Evolutionary conservation across 2,113 vertebrate species (phyloP), one percentile per base, ranked within the genome.

Genomic region (Cephalopholis sonnerati): DNA sequence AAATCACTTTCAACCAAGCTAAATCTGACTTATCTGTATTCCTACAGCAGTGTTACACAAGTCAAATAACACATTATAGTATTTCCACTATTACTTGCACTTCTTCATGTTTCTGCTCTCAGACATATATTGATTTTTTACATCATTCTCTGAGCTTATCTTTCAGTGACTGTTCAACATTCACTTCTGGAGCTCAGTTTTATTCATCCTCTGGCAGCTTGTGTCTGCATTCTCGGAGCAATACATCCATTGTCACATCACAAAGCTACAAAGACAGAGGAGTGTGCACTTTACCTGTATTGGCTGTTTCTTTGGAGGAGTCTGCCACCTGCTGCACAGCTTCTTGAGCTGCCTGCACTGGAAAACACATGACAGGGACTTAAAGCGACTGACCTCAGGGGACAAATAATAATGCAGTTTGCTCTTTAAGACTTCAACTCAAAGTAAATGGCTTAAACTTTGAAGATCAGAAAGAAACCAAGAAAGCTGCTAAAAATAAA

Each of bases 241-340:
- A 36, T 24, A 7, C 3, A 24, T 16, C 9, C 7, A 24, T 53
- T 54, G 13, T 36, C 5, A 71, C 11, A 46, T 32, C 3, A 22
- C 29, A 5, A 74, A 0, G 10, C n/a, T 39, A 77, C 15, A 77
- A 36, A 41, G 22, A 44, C 7, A 73, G 18, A 73, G 4, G 20
- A 25, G 20, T 18, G 58, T 39, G 54, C 13, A 8, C 12, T 62
- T 79, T 92, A 96, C 96, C 95, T 77, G 39, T 83, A 81, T 63
- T 92, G 73, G 87, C 90, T 27, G 94, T 93, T 92, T 95, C 95
- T 92, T 94, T 96, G 83, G 94, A 94, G 51, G 94, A 94, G 59
- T 96, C 94, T 90, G 94, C 95, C 92, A 95, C 95, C 95, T 96
- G 94, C 88, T 96, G 94, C 81, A 96, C 93, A 13, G 92, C 93